Evolutionary conservation across 1,140 invertebrate species (phyloP).

Genomic region (Diorhabda elongata): DNA sequence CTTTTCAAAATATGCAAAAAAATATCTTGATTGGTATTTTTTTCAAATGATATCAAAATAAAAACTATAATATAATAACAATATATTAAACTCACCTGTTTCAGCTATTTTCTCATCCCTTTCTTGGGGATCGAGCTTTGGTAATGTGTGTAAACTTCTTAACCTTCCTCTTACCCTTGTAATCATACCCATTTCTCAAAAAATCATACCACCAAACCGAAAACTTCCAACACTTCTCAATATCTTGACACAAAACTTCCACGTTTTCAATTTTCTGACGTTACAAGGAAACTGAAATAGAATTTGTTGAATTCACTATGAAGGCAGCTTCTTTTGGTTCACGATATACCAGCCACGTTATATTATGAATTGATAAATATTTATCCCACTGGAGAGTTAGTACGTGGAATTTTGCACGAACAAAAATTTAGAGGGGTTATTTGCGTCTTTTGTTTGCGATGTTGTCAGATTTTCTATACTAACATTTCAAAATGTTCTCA

Average conservation of each 20-base stretch:
- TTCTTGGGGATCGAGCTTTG: constrained; percentile 55
- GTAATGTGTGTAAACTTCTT: constrained; percentile 56
- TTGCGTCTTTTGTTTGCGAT: constrained; percentile 17
- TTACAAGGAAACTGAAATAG: constrained; percentile 15
- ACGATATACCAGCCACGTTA: constrained; percentile 6
- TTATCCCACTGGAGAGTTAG: neutral
- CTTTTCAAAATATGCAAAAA: neutral
- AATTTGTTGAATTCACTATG: neutral
- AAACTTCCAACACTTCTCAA: neutral
- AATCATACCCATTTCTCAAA: constrained; percentile 59
- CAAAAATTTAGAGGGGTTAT: constrained; percentile 10
- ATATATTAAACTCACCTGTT: constrained; percentile 50
- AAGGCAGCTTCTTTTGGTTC: constrained; percentile 10
- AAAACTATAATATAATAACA: neutral
- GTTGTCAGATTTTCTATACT: constrained; percentile 9
- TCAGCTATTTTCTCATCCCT: constrained; percentile 63
- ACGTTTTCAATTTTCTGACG: constrained; percentile 21
- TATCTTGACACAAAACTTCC: constrained; percentile 16
- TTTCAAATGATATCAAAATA: neutral
- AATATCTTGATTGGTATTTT: neutral
- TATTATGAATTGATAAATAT: constrained; percentile 18
- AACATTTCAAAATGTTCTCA: no score
- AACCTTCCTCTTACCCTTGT: constrained; percentile 60
- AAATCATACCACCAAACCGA: constrained; percentile 9
- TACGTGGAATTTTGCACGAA: constrained; percentile 3